Conservation (phyloP, 2,797 vertebrate genomes). For the Galagoides demidoff region DNA sequence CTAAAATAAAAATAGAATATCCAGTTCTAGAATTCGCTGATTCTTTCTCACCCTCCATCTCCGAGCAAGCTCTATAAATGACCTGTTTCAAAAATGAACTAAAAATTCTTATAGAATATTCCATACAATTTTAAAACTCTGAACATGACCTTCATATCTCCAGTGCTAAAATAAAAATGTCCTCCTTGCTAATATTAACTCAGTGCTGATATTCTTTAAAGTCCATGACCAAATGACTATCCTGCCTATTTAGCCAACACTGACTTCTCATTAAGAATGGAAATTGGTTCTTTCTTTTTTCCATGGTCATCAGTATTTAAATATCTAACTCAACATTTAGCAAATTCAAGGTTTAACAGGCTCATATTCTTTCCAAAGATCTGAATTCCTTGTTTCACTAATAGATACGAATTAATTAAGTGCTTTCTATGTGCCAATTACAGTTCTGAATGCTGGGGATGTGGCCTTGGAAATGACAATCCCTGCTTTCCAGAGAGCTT, state of each 20-base stretch:
- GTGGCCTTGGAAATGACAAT: background rate
- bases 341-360: background rate
- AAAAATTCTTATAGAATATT: background rate
- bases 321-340: background rate
- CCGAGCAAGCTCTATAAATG: constrained; percentile 25
- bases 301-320: background rate
- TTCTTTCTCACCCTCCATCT: constrained; percentile 50
- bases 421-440: background rate
- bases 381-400: background rate
- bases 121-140: constrained; percentile 17
- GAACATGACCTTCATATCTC: background rate
- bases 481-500: background rate
- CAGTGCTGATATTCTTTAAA: constrained; percentile 33
- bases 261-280: background rate
- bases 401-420: background rate
- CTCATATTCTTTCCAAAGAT: background rate
- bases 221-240: background rate
- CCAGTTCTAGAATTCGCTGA: constrained; percentile 53
- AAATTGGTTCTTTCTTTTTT: constrained; percentile 28
- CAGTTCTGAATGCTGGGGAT: background rate
- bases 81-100: constrained; percentile 44
- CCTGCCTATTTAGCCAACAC: background rate
- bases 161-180: constrained; percentile 24
- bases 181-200: background rate
- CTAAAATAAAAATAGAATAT: constrained; percentile 62